phyloP scores from a whole-genome alignment of 2,113 vertebrate genomes.

The Nannospalax galili region DNA sequence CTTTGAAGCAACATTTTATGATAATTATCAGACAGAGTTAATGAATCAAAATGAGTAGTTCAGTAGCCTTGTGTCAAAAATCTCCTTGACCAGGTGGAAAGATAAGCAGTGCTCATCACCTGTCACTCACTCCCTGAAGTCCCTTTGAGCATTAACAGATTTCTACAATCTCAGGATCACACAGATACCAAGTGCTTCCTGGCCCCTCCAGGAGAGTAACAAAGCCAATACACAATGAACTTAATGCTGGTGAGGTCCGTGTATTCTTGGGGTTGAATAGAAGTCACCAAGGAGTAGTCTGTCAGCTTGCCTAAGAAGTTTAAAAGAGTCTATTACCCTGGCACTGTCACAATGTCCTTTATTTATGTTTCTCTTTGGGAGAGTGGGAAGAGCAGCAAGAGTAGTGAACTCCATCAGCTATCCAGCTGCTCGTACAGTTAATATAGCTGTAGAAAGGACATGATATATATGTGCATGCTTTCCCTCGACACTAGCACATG shows the following conservation, averaged over 20 bases:
- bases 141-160: conserved; percentile 18
- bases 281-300: conserved; percentile 52
- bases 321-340: conserved; percentile 24
- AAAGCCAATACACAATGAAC: background rate
- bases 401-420: background rate
- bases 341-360: conserved; percentile 45
- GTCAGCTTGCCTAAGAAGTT: conserved; percentile 55
- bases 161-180: background rate
- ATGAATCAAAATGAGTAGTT: background rate
- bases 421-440: conserved; percentile 34
- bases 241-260: background rate
- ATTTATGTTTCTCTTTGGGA: background rate
- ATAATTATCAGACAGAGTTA: background rate
- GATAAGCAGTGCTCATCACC: background rate
- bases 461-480: conserved; percentile 10
- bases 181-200: background rate
- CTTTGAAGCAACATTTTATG: background rate
- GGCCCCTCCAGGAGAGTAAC: background rate
- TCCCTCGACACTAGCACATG: background rate
- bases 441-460: conserved; percentile 13
- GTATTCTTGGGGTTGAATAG: background rate
- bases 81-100: background rate
- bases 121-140: background rate
- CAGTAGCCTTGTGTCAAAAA: background rate
- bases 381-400: background rate